Evolutionary conservation across 2,888 invertebrate species (phyloP).

Genomic region (Cabera pusaria): DNA sequence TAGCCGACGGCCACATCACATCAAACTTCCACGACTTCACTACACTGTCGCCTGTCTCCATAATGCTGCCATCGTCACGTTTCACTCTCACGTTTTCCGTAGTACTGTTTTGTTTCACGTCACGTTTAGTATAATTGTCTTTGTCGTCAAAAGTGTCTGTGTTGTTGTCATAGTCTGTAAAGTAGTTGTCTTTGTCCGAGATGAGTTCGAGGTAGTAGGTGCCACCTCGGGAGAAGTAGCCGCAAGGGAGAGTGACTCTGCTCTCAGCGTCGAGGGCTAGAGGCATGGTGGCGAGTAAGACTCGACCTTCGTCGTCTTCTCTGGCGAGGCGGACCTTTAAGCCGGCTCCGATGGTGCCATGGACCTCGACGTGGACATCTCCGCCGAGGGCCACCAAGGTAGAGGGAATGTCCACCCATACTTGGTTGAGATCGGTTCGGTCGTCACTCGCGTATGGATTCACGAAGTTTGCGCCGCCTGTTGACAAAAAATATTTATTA

Average conservation of each 20-base stretch:
- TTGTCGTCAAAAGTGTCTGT: constrained; percentile 36
- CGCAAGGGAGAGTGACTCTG: constrained; percentile 85
- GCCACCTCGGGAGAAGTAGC: constrained; percentile 89
- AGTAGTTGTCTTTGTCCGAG: constrained; percentile 58
- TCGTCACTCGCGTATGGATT: constrained; percentile 69
- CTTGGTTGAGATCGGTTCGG: constrained; percentile 63
- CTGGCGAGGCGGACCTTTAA: constrained; percentile 73
- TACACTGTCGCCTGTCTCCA: constrained; percentile 68
- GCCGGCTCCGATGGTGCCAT: constrained; percentile 67
- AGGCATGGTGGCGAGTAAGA: constrained; percentile 70
- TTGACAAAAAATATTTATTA: constrained; percentile 17
- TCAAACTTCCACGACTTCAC: constrained; percentile 86
- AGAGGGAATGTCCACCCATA: constrained; percentile 88
- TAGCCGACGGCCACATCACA: constrained; percentile 91
- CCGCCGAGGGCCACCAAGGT: constrained; percentile 91
- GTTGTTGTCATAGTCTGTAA: constrained; percentile 54
- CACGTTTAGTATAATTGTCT: constrained; percentile 13
- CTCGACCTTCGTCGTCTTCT: constrained; percentile 73
- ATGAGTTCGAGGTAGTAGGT: constrained; percentile 75
- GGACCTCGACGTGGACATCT: constrained; percentile 89
- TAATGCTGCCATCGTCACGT: constrained; percentile 60
- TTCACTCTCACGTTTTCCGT: constrained; percentile 39
- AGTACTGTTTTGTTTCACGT: constrained; percentile 5
- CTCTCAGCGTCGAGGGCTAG: constrained; percentile 76
- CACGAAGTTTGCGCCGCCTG: constrained; percentile 67